phyloP scores from a whole-genome alignment of 2,113 vertebrate species.

The Ameiurus melas region DNA sequence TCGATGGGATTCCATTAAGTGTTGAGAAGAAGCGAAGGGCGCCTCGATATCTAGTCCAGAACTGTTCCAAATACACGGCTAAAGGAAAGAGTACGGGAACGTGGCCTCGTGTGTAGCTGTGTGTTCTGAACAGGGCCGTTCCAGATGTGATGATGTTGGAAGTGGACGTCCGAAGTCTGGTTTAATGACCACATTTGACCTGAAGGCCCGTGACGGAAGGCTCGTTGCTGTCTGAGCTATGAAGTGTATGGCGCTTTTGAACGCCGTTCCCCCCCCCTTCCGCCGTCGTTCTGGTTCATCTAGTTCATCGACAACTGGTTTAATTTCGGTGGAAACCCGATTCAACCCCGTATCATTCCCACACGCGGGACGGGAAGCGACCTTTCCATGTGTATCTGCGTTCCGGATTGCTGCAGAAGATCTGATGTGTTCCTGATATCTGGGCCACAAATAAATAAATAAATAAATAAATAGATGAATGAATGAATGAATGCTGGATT shows the following conservation, averaged over 20 bases:
- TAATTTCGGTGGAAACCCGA: not conserved
- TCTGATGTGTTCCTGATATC: not conserved
- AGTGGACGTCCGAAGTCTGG: not conserved
- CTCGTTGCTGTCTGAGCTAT: not conserved
- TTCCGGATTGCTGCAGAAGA: not conserved
- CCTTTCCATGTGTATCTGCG: not conserved
- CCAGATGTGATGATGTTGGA: not conserved
- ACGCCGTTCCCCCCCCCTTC: accelerated
- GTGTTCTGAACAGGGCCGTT: not conserved
- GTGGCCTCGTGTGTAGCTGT: not conserved
- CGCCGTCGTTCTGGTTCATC: not conserved
- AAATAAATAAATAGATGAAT: too few relatives aligned
- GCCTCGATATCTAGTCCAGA: not conserved
- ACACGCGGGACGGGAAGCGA: not conserved
- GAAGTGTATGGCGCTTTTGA: not conserved
- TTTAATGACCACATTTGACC: not conserved
- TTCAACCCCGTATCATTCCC: not conserved
- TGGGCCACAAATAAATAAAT: not conserved
- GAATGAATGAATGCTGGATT: too few relatives aligned
- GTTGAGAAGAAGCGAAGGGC: conserved; percentile 20
- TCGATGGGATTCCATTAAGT: conserved; percentile 84
- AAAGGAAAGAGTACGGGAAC: not conserved
- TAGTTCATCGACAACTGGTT: not conserved
- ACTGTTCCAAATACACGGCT: not conserved
- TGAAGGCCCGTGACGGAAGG: not conserved